A percentile compares a stretch with the other conserved stretches of the same genome.
Conservation (phyloP, 1,140 invertebrate genomes). For the Hestina assimilis region DNA sequence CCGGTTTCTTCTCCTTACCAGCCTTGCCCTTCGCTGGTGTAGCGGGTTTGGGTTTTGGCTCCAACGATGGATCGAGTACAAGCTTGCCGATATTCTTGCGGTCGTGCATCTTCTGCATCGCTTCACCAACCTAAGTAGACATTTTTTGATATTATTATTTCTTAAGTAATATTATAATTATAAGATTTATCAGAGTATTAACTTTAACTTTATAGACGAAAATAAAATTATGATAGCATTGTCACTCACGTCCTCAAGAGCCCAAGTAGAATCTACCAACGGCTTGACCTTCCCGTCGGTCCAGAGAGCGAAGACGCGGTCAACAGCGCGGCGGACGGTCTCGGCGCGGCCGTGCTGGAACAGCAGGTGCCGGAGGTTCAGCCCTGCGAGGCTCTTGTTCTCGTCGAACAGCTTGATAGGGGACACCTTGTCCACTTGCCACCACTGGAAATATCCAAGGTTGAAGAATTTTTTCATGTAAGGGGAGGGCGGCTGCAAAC, state of each 20-base stretch:
- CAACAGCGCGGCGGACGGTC: conserved; percentile 84
- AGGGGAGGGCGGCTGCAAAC: no score
- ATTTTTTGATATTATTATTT: conserved; percentile 24
- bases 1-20: conserved; percentile 83
- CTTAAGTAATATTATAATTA: no score
- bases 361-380: conserved; percentile 91
- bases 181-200: no score
- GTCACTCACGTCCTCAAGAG: conserved; percentile 89
- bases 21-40: conserved; percentile 86
- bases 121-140: conserved; percentile 84
- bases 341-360: conserved; percentile 88
- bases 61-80: conserved; percentile 87
- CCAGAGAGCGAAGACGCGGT: conserved; percentile 87
- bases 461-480: no score
- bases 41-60: conserved; percentile 87
- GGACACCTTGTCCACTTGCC: conserved; percentile 94
- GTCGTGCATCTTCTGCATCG: conserved; percentile 95
- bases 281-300: conserved; percentile 88
- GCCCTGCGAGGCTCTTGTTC: conserved; percentile 89
- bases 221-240: background rate
- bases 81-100: conserved; percentile 94
- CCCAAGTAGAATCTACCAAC: conserved; percentile 90
- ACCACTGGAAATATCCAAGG: conserved; percentile 89
- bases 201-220: no score
- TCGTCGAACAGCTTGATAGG: conserved; percentile 93